phyloP scores from a whole-genome alignment of 1,140 invertebrate genomes.

The Atta cephalotes region DNA sequence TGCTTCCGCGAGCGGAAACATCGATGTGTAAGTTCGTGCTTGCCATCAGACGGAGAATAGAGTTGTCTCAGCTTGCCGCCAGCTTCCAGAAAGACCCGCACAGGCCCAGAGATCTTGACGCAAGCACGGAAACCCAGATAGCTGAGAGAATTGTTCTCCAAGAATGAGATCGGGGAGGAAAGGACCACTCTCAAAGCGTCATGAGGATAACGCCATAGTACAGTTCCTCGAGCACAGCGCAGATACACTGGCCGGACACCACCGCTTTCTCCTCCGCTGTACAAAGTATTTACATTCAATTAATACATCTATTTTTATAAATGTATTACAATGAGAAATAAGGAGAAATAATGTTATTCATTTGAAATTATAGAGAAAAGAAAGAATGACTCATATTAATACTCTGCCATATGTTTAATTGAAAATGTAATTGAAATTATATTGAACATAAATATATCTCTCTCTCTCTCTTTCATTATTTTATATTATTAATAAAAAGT shows the following conservation, averaged over 20 bases:
- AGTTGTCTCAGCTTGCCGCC: constrained; percentile 88
- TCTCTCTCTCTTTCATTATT: background rate
- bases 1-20: constrained; percentile 89
- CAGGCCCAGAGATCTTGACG: constrained; percentile 88
- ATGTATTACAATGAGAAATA: constrained; percentile 6
- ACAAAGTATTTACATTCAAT: background rate
- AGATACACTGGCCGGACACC: constrained; percentile 93
- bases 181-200: constrained; percentile 91
- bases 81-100: constrained; percentile 91
- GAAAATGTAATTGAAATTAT: background rate
- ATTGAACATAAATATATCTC: too few relatives aligned
- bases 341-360: background rate
- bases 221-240: constrained; percentile 90
- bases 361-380: background rate
- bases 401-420: background rate
- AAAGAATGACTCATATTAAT: background rate
- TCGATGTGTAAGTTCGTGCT: constrained; percentile 87
- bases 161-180: constrained; percentile 75
- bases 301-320: background rate
- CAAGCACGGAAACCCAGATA: constrained; percentile 90
- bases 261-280: constrained; percentile 85
- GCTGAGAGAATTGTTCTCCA: background rate
- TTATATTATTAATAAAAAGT: background rate
- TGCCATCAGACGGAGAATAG: constrained; percentile 88
- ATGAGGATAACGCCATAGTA: constrained; percentile 91